Percentiles rank a stretch among this genome's conserved stretches.
phyloP scores from a whole-genome alignment of 2,888 invertebrate genomes.

The Cosmia trapezina region DNA sequence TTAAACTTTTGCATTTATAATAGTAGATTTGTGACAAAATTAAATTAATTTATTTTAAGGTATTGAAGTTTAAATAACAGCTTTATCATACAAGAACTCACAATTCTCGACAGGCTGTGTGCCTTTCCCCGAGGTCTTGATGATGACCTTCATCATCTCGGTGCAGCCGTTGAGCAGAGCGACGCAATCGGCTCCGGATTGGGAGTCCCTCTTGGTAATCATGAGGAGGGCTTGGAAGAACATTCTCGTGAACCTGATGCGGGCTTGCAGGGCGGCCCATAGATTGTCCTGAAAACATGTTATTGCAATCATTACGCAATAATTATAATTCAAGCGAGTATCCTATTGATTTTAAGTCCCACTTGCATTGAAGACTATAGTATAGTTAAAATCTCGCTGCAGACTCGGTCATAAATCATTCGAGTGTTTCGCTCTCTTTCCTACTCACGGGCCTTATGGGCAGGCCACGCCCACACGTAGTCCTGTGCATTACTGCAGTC shows the following conservation, averaged over 20 bases:
- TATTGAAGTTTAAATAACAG: background rate
- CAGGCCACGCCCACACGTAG: too few relatives aligned
- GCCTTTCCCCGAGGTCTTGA: conserved; percentile 93
- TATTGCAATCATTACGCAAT: background rate
- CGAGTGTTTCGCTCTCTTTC: too few relatives aligned
- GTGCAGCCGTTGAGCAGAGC: conserved; percentile 94
- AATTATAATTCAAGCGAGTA: background rate
- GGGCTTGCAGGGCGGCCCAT: conserved; percentile 93
- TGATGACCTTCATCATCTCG: conserved; percentile 95
- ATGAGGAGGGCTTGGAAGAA: conserved; percentile 95
- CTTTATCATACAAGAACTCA: conserved; percentile 76
- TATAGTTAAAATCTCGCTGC: too few relatives aligned
- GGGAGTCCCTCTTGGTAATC: conserved; percentile 92
- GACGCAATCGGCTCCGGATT: conserved; percentile 94
- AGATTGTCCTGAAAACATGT: conserved; percentile 77
- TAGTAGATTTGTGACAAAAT: background rate
- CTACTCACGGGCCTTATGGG: too few relatives aligned
- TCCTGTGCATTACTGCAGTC: too few relatives aligned
- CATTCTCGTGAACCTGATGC: conserved; percentile 96
- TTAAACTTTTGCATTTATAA: too few relatives aligned
- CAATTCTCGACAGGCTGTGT: conserved; percentile 92
- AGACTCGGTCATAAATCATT: too few relatives aligned
- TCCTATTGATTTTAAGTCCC: too few relatives aligned
- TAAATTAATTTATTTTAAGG: background rate
- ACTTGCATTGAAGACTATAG: background rate